phyloP scores from a whole-genome alignment of 2,888 invertebrate genomes.

The Hypercompe scribonia region DNA sequence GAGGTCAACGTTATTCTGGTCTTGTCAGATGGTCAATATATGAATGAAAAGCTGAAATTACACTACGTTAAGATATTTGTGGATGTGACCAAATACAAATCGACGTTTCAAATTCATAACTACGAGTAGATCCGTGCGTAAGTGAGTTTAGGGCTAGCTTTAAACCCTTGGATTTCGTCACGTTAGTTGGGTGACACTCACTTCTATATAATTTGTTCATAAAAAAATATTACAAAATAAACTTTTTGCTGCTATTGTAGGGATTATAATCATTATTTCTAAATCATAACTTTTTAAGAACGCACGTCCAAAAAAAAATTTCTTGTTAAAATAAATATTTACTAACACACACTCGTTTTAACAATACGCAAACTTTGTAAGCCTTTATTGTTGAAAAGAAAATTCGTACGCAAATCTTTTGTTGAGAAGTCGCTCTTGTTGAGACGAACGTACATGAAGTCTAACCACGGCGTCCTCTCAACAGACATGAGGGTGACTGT shows the following conservation, averaged over 20 bases:
- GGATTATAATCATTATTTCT: not conserved
- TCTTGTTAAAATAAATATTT: conserved; percentile 36
- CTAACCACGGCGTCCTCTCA: conserved; percentile 57
- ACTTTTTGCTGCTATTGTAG: not conserved
- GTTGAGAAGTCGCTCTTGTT: conserved; percentile 64
- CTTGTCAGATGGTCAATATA: not conserved
- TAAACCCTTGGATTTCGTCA: not conserved
- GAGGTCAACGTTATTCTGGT: not conserved
- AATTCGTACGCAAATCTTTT: conserved; percentile 60
- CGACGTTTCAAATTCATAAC: not conserved
- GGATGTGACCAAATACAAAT: not conserved
- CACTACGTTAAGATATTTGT: not conserved
- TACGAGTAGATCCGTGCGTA: not conserved
- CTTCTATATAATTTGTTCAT: not conserved
- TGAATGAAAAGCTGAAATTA: not conserved
- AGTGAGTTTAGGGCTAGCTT: not conserved
- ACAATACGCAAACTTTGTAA: conserved; percentile 47
- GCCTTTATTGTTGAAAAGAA: conserved; percentile 43
- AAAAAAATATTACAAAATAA: not conserved
- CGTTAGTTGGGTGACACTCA: not conserved
- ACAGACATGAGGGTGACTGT: conserved; percentile 39
- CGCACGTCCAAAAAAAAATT: not conserved
- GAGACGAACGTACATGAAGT: conserved; percentile 57
- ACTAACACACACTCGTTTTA: conserved; percentile 23
- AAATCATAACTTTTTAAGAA: conserved; percentile 4